Conservation (phyloP, 1,140 invertebrate genomes). For the Marisa cornuarietis region DNA sequence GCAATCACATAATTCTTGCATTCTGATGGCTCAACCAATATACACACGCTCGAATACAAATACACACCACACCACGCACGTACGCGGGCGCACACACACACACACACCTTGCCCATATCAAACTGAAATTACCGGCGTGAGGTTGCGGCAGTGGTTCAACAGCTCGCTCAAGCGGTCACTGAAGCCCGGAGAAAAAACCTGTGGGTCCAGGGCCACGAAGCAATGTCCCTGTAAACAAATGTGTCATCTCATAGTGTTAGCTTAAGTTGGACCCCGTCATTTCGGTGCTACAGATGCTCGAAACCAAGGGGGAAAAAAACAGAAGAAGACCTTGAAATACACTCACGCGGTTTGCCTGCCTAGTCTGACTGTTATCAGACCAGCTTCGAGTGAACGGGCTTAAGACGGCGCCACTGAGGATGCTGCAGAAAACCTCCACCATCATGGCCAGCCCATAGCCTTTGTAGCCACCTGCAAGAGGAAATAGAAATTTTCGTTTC, state of each 20-base stretch:
- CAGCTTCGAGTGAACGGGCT: constrained; percentile 78
- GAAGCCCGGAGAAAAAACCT: constrained; percentile 83
- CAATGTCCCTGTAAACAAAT: constrained; percentile 77
- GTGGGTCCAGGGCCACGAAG: constrained; percentile 88
- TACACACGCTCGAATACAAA: too few species aligned
- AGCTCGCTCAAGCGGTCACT: constrained; percentile 76
- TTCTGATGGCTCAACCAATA: too few species aligned
- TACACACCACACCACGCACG: too few species aligned
- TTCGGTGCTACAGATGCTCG: neutral
- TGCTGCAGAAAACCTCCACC: constrained; percentile 78
- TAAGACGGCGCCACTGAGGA: constrained; percentile 65
- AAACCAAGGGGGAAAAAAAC: too few species aligned
- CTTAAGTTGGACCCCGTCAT: too few species aligned
- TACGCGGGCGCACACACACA: too few species aligned
- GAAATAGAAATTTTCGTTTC: neutral
- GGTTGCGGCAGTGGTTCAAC: constrained; percentile 64
- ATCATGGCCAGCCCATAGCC: constrained; percentile 87
- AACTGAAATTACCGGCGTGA: constrained; percentile 64
- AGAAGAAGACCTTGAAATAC: neutral
- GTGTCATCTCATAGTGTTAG: too few species aligned
- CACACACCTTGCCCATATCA: too few species aligned
- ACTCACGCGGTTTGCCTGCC: constrained; percentile 74
- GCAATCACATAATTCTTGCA: too few species aligned
- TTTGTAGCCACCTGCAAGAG: constrained; percentile 79
- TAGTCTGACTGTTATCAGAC: constrained; percentile 71